A percentile compares a stretch with the other conserved stretches of the same genome.
Evolutionary conservation across 1,140 invertebrate species (phyloP).

Genomic region (Carcinoscorpius rotundicauda): DNA sequence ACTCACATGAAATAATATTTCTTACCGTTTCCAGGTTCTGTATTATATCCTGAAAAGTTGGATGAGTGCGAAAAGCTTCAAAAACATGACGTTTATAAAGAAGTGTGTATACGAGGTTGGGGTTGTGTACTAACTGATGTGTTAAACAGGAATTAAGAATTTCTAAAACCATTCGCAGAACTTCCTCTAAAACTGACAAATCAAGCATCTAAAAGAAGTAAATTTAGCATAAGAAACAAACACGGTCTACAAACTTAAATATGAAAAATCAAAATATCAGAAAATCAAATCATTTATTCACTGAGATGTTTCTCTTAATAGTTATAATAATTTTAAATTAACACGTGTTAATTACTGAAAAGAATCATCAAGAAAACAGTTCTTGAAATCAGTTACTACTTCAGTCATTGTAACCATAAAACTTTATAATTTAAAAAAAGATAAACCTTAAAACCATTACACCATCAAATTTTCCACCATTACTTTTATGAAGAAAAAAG

Average conservation of each 20-base stretch:
- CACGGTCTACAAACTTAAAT: too few relatives aligned
- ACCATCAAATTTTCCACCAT: too few relatives aligned
- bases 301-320: too few relatives aligned
- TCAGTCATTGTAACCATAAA: too few relatives aligned
- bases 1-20: neutral
- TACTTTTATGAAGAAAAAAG: too few relatives aligned
- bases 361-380: neutral
- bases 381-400: too few relatives aligned
- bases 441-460: too few relatives aligned
- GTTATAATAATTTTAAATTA: neutral
- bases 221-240: too few relatives aligned
- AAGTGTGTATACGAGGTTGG: constrained; percentile 89
- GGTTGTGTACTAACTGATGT: constrained; percentile 76
- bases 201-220: constrained; percentile 50
- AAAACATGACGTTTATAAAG: constrained; percentile 90
- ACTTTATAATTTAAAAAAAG: too few relatives aligned
- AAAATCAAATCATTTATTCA: too few relatives aligned
- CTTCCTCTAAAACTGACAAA: constrained; percentile 89
- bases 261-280: too few relatives aligned
- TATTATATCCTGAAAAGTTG: constrained; percentile 87
- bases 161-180: constrained; percentile 88
- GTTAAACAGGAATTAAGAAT: constrained; percentile 88
- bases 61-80: constrained; percentile 68
- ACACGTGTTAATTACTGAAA: neutral
- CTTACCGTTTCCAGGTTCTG: constrained; percentile 88